phyloP scores from a whole-genome alignment of 2,888 invertebrate species.

The Dendrolimus pini region DNA sequence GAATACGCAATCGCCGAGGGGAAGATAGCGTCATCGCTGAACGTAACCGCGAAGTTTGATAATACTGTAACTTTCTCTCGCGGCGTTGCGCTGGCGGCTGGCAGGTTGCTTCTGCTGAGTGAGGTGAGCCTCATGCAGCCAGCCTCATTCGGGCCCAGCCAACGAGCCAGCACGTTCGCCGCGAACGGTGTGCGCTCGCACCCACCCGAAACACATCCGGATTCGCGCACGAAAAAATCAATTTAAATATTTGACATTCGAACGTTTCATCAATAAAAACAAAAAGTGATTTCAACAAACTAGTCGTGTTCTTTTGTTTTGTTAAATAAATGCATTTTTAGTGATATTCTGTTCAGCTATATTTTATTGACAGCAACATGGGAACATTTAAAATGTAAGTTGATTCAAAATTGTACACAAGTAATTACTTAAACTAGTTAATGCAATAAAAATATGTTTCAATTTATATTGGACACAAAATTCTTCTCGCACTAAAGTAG shows the following conservation, averaged over 20 bases:
- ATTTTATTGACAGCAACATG: constrained; percentile 48
- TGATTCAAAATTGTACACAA: constrained; percentile 9
- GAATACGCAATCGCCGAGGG: constrained; percentile 62
- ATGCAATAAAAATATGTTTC: constrained; percentile 3
- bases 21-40: constrained; percentile 66
- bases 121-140: constrained; percentile 34
- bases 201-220: constrained; percentile 20
- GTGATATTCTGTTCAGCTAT: constrained; percentile 36
- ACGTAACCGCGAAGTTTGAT: constrained; percentile 72
- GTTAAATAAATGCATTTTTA: constrained; percentile 41
- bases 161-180: constrained; percentile 54
- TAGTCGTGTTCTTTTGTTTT: constrained; percentile 33
- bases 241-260: constrained; percentile 24
- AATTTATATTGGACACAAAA: constrained; percentile 30
- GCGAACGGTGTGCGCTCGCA: constrained; percentile 50
- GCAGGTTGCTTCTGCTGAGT: constrained; percentile 21
- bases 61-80: constrained; percentile 71
- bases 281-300: constrained; percentile 30
- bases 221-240: constrained; percentile 26
- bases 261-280: constrained; percentile 24
- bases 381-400: constrained; percentile 60
- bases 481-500: constrained; percentile 48
- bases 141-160: constrained; percentile 55
- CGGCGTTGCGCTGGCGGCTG: constrained; percentile 22
- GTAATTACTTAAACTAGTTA: constrained; percentile 1